Evolutionary conservation across 2,113 vertebrate genomes (phyloP).

Genomic region (Piaya cayana): DNA sequence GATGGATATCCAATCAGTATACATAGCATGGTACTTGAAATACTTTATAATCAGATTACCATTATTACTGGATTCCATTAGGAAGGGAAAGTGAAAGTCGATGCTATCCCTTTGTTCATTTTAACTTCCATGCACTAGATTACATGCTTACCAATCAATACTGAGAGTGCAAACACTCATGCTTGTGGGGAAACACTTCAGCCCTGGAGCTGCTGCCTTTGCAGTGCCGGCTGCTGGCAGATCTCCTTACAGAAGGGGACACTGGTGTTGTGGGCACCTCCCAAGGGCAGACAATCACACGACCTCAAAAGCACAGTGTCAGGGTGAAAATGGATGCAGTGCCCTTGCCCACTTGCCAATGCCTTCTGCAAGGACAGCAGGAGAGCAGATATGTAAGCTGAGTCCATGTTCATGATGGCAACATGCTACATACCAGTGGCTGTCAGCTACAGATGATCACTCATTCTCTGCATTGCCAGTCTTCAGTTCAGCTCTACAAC

Average conservation of each 20-base stretch:
- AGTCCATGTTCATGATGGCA: background rate
- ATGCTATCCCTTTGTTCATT: background rate
- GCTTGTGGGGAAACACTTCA: background rate
- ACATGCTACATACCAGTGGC: background rate
- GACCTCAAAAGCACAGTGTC: background rate
- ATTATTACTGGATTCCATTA: background rate
- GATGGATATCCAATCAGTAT: background rate
- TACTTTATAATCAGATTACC: background rate
- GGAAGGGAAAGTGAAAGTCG: background rate
- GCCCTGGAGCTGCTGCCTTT: background rate
- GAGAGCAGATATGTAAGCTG: background rate
- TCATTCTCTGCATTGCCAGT: background rate
- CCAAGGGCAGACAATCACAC: background rate
- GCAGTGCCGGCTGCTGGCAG: background rate
- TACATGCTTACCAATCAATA: background rate
- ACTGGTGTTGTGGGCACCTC: background rate
- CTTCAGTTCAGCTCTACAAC: background rate
- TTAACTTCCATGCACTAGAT: background rate
- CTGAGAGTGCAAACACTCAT: background rate
- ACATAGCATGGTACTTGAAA: background rate
- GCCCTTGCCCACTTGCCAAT: background rate
- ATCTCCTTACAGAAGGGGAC: background rate
- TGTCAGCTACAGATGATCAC: rapidly evolving
- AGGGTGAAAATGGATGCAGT: background rate
- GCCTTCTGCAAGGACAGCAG: background rate